A percentile compares a stretch with the other conserved stretches of the same genome.
phyloP scores from a whole-genome alignment of 2,888 invertebrate genomes.

The Eremobia ochroleuca region DNA sequence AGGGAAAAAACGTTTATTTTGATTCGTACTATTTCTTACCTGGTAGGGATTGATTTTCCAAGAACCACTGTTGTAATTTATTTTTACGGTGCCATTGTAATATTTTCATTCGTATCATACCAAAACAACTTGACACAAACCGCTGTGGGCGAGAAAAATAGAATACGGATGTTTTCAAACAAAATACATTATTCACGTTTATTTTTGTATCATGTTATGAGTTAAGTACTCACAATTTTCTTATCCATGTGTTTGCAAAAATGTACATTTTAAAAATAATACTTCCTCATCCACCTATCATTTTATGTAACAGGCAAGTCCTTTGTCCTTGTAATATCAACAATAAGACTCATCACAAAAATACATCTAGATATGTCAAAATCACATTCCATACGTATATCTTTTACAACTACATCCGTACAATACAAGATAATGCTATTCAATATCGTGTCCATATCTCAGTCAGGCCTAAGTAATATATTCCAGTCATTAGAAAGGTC shows the following conservation, averaged over 20 bases:
- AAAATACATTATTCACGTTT: conserved; percentile 23
- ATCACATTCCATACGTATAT: conserved; percentile 8
- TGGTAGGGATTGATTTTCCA: background rate
- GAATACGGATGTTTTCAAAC: background rate
- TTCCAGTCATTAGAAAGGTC: conserved; percentile 30
- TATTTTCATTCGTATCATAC: background rate
- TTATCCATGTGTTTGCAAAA: background rate
- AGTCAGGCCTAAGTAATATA: conserved; percentile 19
- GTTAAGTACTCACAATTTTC: background rate
- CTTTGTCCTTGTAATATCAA: conserved; percentile 9
- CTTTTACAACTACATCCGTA: background rate
- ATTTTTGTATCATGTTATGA: conserved; percentile 9
- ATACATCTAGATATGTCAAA: conserved; percentile 14
- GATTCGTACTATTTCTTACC: background rate
- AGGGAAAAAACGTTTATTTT: background rate
- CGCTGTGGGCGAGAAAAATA: conserved; percentile 10
- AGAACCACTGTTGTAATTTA: background rate
- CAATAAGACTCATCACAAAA: conserved; percentile 15
- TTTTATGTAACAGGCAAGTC: background rate
- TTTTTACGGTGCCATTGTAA: background rate
- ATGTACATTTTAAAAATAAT: background rate
- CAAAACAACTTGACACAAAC: background rate
- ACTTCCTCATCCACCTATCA: conserved; percentile 35
- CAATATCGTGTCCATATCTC: conserved; percentile 15
- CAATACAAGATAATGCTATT: conserved; percentile 19